Evolutionary conservation across 2,113 vertebrate species (phyloP).

Genomic region (Chaenogobius annularis): DNA sequence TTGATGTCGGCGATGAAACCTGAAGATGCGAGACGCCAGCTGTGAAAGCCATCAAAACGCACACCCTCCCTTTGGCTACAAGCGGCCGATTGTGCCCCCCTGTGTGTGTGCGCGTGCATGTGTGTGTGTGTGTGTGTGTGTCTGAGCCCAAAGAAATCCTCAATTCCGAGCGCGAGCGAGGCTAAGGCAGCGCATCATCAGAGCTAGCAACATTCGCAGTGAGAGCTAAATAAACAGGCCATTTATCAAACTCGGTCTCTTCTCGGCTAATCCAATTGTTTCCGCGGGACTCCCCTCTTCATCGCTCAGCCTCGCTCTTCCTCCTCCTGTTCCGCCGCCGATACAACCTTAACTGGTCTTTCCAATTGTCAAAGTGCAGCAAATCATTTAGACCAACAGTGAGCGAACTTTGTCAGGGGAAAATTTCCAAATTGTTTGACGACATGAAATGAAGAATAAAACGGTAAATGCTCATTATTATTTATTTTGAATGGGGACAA

Average conservation of each 20-base stretch:
- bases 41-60: conserved; percentile 67
- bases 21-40: conserved; percentile 54
- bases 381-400: conserved; percentile 28
- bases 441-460: not conserved
- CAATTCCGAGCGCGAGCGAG: conserved; percentile 29
- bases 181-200: conserved; percentile 42
- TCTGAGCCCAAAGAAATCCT: conserved; percentile 17
- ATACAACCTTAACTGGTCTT: conserved; percentile 43
- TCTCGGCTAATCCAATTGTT: conserved; percentile 60
- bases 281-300: conserved; percentile 45
- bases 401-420: not conserved
- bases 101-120: conserved; percentile 6
- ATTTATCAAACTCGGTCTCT: conserved; percentile 51
- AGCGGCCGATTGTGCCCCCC: conserved; percentile 23
- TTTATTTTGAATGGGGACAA: no score
- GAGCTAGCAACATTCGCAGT: conserved; percentile 43
- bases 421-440: not conserved
- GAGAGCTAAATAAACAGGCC: conserved; percentile 57
- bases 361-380: conserved; percentile 67
- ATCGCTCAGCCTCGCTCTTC: conserved; percentile 38
- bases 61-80: conserved; percentile 59
- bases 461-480: not conserved
- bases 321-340: conserved; percentile 31
- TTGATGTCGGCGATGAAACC: conserved; percentile 65
- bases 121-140: conserved; percentile 3